Evolutionary conservation across 2,888 invertebrate species (phyloP).

Genomic region (Stomorhina lunata): DNA sequence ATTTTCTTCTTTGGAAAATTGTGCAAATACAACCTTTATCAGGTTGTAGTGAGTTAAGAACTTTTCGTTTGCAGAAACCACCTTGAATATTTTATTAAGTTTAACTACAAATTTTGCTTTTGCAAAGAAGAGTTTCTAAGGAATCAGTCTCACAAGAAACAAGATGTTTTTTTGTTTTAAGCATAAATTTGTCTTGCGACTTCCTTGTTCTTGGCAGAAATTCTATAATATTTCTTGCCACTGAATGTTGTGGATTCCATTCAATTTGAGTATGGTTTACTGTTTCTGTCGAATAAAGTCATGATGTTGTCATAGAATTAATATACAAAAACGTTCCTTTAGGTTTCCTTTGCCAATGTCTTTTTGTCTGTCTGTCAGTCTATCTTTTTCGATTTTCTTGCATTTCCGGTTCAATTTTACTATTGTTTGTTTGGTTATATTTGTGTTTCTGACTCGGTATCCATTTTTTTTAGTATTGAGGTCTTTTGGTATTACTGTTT

Average conservation of each 20-base stretch:
- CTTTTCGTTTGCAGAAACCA: neutral
- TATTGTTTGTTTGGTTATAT: conserved; percentile 16
- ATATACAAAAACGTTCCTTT: conserved; percentile 41
- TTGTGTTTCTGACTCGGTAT: neutral
- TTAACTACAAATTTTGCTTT: too few species aligned
- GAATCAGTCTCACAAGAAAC: too few species aligned
- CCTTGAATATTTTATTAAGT: neutral
- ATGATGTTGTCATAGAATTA: conserved; percentile 23
- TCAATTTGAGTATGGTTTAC: too few species aligned
- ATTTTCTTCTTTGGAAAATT: neutral
- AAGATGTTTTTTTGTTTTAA: too few species aligned
- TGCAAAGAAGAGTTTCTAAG: too few species aligned
- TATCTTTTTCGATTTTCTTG: neutral
- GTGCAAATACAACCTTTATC: neutral
- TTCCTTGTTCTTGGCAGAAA: too few species aligned
- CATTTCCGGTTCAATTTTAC: neutral
- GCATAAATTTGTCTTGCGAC: too few species aligned
- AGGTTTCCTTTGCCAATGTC: neutral
- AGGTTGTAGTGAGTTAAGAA: neutral
- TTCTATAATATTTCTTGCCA: too few species aligned
- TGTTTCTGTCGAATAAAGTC: conserved; percentile 5
- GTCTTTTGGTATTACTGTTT: neutral
- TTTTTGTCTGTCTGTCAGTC: neutral
- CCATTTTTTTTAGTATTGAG: neutral
- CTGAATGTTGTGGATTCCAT: too few species aligned